phyloP scores from a whole-genome alignment of 2,797 vertebrate species.

The Eurystomus glaucurus region DNA sequence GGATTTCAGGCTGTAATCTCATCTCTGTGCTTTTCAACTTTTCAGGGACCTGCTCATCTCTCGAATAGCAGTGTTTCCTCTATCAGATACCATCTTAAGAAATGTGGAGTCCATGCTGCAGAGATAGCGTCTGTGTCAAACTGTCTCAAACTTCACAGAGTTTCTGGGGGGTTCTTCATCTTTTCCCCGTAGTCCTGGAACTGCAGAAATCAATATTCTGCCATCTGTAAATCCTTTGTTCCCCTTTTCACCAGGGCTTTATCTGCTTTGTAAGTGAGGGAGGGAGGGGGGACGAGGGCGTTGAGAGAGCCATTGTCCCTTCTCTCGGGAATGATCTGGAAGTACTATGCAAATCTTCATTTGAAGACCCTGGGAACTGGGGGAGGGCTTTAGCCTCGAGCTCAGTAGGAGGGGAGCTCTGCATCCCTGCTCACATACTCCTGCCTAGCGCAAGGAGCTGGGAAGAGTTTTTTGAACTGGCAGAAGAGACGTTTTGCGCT shows the following conservation, averaged over 20 bases:
- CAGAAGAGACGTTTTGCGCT: neutral
- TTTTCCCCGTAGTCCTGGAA: neutral
- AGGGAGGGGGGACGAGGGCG: neutral
- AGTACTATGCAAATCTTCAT: conserved; percentile 74
- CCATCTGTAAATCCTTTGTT: conserved; percentile 70
- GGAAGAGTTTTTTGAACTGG: neutral
- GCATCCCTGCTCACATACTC: neutral
- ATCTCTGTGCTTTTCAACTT: neutral
- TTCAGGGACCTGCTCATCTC: neutral
- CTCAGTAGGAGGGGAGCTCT: conserved; percentile 33
- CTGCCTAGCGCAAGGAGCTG: neutral
- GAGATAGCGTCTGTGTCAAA: neutral
- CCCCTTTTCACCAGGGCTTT: conserved; percentile 41
- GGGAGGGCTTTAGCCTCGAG: conserved; percentile 57
- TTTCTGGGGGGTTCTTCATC: conserved; percentile 16
- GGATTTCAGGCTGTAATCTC: neutral
- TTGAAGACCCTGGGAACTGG: conserved; percentile 77
- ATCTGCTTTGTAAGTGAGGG: conserved; percentile 40
- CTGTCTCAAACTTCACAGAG: conserved; percentile 44
- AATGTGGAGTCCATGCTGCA: neutral
- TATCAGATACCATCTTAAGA: neutral
- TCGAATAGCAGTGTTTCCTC: neutral
- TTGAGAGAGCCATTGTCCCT: conserved; percentile 63
- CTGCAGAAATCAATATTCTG: conserved; percentile 59
- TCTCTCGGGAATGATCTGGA: conserved; percentile 67